Evolutionary conservation across 2,797 vertebrate species (phyloP).

Genomic region (Thunnus albacares): DNA sequence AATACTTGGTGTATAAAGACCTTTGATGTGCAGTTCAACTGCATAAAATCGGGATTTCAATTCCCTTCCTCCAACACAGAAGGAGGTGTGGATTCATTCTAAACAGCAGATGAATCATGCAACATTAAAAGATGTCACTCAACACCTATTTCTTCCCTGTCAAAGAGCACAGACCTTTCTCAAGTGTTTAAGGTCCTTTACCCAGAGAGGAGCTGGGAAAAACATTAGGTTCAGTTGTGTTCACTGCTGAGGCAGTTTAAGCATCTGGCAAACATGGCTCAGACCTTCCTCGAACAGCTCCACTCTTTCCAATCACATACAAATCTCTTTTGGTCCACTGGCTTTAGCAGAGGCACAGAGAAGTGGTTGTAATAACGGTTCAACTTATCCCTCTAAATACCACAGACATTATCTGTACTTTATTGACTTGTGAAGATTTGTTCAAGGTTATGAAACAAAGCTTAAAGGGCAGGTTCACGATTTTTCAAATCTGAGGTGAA

Average conservation of each 20-base stretch:
- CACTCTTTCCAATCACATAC: conserved; percentile 65
- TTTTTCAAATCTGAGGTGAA: background rate
- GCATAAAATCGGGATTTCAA: background rate
- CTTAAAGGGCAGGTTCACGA: background rate
- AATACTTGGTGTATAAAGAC: background rate
- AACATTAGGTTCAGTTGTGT: background rate
- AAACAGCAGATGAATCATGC: background rate
- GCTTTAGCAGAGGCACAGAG: conserved; percentile 56
- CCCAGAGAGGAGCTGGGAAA: background rate
- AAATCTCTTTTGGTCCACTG: conserved; percentile 69
- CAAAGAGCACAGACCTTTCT: background rate
- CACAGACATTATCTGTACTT: conserved; percentile 46
- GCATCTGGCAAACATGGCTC: conserved; percentile 43
- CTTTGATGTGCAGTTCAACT: background rate
- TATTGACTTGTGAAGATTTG: conserved; percentile 62
- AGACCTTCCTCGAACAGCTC: conserved; percentile 51
- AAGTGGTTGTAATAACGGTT: conserved; percentile 63
- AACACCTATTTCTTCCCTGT: background rate
- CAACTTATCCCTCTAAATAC: conserved; percentile 59
- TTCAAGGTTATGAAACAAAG: conserved; percentile 58
- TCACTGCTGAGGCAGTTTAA: conserved; percentile 1
- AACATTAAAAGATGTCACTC: background rate
- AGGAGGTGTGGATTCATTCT: background rate
- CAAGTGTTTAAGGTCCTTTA: conserved; percentile 5
- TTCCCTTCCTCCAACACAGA: background rate